These are phyloP conservation scores for Rhombomys opimus DNA, from an alignment of 2,113 vertebrate genomes.

Conservation along the genomic window DNA sequence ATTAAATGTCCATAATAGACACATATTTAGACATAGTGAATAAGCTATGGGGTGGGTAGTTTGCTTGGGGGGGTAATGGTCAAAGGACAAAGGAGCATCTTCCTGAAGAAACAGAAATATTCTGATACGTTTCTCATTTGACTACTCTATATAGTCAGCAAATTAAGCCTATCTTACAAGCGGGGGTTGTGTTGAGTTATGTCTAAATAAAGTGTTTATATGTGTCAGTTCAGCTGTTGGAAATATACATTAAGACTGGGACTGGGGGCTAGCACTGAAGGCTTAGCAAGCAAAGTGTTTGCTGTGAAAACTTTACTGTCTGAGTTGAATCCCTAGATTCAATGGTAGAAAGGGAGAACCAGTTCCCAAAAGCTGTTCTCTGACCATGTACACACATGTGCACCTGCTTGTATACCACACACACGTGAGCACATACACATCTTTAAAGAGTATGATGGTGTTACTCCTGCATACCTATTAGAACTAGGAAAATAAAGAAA, in stretches of 20 bases:
- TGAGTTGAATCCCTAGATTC: not conserved
- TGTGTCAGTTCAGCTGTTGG: not conserved
- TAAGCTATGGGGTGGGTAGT: not conserved
- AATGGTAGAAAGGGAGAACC: not conserved
- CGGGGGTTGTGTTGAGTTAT: not conserved
- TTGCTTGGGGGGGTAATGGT: not conserved
- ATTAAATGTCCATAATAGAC: not conserved
- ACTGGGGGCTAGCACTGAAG: not conserved
- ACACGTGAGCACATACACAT: not conserved
- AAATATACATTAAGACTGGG: not conserved
- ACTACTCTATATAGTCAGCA: not conserved
- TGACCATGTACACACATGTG: not conserved
- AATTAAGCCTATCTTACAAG: not conserved
- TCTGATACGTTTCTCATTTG: not conserved
- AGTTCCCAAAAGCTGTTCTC: not conserved
- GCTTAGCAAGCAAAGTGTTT: not conserved
- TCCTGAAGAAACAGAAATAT: not conserved
- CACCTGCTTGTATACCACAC: not conserved
- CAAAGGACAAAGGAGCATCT: not conserved
- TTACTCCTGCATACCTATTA: not conserved
- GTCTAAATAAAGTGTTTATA: constrained; percentile 7
- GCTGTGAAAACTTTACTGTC: not conserved
- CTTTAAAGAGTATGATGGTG: not conserved
- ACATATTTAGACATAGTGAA: not conserved
- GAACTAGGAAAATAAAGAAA: not conserved